Evolutionary conservation across 2,888 invertebrate species (phyloP).

Genomic region (Lithosia quadra): DNA sequence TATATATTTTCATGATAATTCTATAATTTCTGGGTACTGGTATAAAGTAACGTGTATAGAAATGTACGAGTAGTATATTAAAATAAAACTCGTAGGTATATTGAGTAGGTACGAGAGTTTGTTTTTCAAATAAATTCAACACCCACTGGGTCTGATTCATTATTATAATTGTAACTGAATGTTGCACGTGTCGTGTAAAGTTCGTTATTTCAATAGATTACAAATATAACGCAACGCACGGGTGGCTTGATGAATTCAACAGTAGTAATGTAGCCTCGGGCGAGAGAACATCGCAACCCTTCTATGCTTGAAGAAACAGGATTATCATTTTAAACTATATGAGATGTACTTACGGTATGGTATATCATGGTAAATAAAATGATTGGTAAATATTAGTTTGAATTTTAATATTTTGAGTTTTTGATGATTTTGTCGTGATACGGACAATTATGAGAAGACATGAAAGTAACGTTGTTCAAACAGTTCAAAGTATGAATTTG

Average conservation of each 20-base stretch:
- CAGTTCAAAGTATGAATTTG: too few species aligned
- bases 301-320: slow-evolving; percentile 62
- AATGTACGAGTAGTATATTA: too few species aligned
- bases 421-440: too few species aligned
- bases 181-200: slow-evolving; percentile 23
- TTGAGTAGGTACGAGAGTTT: not conserved
- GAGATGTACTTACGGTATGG: slow-evolving; percentile 1
- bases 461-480: too few species aligned
- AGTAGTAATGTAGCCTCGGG: slow-evolving; percentile 61
- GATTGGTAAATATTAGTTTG: too few species aligned
- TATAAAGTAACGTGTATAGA: not conserved
- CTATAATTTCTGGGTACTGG: not conserved
- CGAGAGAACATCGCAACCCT: slow-evolving; percentile 55
- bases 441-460: too few species aligned
- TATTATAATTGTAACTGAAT: slow-evolving; percentile 9
- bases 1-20: not conserved
- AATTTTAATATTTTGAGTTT: too few species aligned
- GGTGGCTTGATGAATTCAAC: slow-evolving; percentile 64
- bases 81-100: too few species aligned
- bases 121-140: not conserved
- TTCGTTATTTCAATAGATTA: slow-evolving; percentile 42
- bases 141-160: not conserved
- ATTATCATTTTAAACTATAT: slow-evolving; percentile 58
- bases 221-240: slow-evolving; percentile 59
- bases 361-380: too few species aligned